These are phyloP conservation scores for Octonoba sinensis DNA, from an alignment of 2,888 invertebrate species.

Conservation along the genomic window DNA sequence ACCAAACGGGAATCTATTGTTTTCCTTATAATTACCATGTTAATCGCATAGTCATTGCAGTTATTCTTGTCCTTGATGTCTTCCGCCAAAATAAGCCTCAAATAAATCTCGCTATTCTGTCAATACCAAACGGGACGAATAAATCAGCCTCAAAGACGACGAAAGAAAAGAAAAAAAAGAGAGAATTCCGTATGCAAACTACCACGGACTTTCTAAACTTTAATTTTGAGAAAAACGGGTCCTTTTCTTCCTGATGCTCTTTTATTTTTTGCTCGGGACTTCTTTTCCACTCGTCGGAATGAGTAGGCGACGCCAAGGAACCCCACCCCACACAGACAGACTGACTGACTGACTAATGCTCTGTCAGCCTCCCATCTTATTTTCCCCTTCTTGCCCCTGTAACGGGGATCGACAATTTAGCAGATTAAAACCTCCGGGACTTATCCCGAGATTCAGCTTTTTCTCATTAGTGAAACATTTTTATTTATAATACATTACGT, in stretches of 20 bases:
- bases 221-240: no score
- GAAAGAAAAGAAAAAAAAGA: no score
- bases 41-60: no score
- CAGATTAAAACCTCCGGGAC: conserved; percentile 52
- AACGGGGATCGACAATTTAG: conserved; percentile 55
- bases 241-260: background rate
- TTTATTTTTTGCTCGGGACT: conserved; percentile 9
- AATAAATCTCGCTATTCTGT: no score
- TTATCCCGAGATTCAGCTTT: conserved; percentile 28
- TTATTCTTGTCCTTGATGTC: background rate
- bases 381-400: background rate
- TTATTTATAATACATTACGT: conserved; percentile 35
- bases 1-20: no score
- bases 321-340: conserved; percentile 36
- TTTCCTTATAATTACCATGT: no score
- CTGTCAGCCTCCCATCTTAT: no score
- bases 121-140: no score
- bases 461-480: conserved; percentile 58
- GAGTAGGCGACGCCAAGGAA: conserved; percentile 34
- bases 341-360: background rate
- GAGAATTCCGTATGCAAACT: no score
- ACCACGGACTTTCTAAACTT: no score
- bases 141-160: no score
- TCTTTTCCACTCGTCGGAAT: conserved; percentile 32
- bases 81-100: background rate